Evolutionary conservation across 2,888 invertebrate species (phyloP).

Genomic region (Altica lythri): DNA sequence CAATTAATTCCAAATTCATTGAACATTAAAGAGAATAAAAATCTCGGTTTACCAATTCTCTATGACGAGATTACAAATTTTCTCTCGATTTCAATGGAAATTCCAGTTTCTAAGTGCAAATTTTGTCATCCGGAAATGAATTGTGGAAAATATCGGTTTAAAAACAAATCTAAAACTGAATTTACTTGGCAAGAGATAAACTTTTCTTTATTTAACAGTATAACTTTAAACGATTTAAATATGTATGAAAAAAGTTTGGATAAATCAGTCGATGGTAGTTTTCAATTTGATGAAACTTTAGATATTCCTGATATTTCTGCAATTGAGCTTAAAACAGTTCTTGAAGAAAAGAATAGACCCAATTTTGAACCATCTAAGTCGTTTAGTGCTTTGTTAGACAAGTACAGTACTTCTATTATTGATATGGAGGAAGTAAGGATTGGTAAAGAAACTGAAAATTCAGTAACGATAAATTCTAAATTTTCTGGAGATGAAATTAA

Average conservation of each 20-base stretch:
- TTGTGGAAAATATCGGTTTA: slow-evolving; percentile 47
- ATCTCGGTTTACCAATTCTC: slow-evolving; percentile 55
- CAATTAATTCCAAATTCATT: slow-evolving; percentile 16
- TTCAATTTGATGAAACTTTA: slow-evolving; percentile 23
- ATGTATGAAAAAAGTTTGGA: slow-evolving; percentile 39
- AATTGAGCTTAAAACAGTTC: too few species aligned
- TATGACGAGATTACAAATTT: slow-evolving; percentile 55
- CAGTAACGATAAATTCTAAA: slow-evolving; percentile 6
- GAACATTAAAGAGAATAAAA: slow-evolving; percentile 14
- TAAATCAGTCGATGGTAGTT: slow-evolving; percentile 25
- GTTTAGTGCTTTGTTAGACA: slow-evolving; percentile 37
- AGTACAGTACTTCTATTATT: slow-evolving; percentile 34
- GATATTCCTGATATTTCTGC: slow-evolving; percentile 24
- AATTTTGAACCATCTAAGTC: slow-evolving; percentile 43
- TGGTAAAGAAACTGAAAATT: neutral
- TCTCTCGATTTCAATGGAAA: slow-evolving; percentile 37
- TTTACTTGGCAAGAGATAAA: slow-evolving; percentile 37
- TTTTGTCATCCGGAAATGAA: slow-evolving; percentile 58
- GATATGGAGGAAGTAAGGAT: slow-evolving; percentile 8
- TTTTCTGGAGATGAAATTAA: slow-evolving; percentile 23
- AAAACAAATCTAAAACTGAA: neutral
- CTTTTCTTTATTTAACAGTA: slow-evolving; percentile 37
- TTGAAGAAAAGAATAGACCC: too few species aligned
- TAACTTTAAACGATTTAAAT: slow-evolving; percentile 44
- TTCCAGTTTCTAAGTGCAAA: slow-evolving; percentile 52